These are phyloP conservation scores for Clostera curtula DNA, from an alignment of 2,888 invertebrate species.

Conservation along the genomic window DNA sequence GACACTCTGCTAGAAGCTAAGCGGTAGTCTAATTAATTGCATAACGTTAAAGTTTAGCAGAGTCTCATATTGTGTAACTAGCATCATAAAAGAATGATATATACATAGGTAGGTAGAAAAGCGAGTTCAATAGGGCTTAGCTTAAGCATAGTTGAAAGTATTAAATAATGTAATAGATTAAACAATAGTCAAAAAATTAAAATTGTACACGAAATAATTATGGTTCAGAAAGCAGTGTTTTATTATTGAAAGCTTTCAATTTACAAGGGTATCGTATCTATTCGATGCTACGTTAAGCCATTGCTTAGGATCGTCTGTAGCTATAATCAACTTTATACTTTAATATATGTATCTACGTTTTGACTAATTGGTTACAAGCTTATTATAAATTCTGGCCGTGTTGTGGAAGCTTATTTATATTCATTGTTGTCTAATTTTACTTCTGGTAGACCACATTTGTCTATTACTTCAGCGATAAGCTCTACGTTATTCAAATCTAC, in stretches of 20 bases:
- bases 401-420: constrained; percentile 41
- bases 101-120: constrained; percentile 25
- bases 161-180: constrained; percentile 6
- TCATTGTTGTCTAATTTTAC: constrained; percentile 38
- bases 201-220: constrained; percentile 22
- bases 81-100: constrained; percentile 10
- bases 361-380: constrained; percentile 41
- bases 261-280: constrained; percentile 16
- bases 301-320: constrained; percentile 33
- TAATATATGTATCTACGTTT: constrained; percentile 29
- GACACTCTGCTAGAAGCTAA: constrained; percentile 14
- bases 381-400: constrained; percentile 41
- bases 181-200: constrained; percentile 18
- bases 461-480: constrained; percentile 29
- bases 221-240: constrained; percentile 31
- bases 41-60: constrained; percentile 9
- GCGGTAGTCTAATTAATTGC: constrained; percentile 10
- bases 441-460: constrained; percentile 26
- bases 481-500: constrained; percentile 51
- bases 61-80: constrained; percentile 5
- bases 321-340: constrained; percentile 26
- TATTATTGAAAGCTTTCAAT: constrained; percentile 19
- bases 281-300: constrained; percentile 27
- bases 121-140: constrained; percentile 45
- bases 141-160: constrained; percentile 39